Conservation (phyloP, 30 jellyfish, hydroid and myxozoan genomes). For the Mastigias papua region DNA sequence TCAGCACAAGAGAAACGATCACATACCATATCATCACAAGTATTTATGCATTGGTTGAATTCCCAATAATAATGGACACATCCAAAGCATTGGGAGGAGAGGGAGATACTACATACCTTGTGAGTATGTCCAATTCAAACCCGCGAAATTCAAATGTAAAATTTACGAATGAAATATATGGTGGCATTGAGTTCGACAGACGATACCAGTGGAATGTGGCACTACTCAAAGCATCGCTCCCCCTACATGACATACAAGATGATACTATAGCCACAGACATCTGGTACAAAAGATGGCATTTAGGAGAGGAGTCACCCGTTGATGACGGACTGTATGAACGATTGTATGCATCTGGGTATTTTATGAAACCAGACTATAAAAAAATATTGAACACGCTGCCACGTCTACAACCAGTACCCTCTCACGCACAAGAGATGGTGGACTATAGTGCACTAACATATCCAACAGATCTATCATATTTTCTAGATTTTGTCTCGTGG, state of each 20-base stretch:
- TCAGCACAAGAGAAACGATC: background rate
- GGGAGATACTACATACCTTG: background rate
- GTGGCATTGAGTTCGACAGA: background rate
- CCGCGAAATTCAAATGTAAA: background rate
- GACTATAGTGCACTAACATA: too few relatives aligned
- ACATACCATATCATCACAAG: background rate
- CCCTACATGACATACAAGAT: background rate
- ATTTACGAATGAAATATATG: background rate
- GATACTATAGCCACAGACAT: background rate
- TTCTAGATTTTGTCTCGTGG: too few relatives aligned
- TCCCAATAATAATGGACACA: background rate
- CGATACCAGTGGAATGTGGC: background rate
- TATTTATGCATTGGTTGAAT: background rate
- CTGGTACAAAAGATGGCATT: background rate
- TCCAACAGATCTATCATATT: too few relatives aligned
- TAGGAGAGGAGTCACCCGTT: background rate
- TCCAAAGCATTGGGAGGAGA: background rate
- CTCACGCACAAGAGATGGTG: too few relatives aligned
- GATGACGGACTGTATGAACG: background rate
- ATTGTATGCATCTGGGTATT: background rate
- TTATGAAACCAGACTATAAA: background rate
- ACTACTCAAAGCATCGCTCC: background rate
- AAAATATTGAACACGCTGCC: background rate
- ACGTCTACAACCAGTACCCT: too few relatives aligned
- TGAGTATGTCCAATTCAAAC: background rate